These are phyloP conservation scores for Cheilinus undulatus DNA, from an alignment of 2,113 vertebrate species.

Conservation along the genomic window DNA sequence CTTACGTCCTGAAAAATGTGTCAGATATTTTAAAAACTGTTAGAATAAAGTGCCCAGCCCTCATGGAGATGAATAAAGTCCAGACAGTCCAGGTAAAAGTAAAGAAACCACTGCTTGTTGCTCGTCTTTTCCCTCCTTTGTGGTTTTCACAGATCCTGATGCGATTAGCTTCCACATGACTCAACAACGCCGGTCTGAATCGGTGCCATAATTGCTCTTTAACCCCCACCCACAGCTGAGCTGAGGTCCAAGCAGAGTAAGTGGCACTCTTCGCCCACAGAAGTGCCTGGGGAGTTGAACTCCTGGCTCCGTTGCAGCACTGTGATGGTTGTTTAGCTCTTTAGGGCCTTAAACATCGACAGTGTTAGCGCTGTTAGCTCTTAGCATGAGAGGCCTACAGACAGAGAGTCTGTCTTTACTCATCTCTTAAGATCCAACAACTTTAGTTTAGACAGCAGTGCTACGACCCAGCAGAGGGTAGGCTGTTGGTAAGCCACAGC, in stretches of 20 bases:
- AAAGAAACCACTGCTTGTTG: neutral
- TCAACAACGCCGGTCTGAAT: neutral
- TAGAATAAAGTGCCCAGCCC: too few relatives aligned
- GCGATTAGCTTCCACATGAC: slow-evolving; percentile 7
- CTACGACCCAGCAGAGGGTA: slow-evolving; percentile 94
- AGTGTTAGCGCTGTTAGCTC: neutral
- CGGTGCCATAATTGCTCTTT: neutral
- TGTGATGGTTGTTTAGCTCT: slow-evolving; percentile 7
- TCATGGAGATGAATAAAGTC: slow-evolving; percentile 2
- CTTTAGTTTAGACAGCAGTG: slow-evolving; percentile 88
- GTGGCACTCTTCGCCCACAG: slow-evolving; percentile 1
- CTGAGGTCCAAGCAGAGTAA: neutral
- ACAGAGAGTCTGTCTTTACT: slow-evolving; percentile 12
- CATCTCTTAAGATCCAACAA: neutral
- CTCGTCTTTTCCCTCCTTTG: neutral
- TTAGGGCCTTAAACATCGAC: slow-evolving; percentile 6
- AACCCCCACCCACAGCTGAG: neutral
- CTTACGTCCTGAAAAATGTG: too few relatives aligned
- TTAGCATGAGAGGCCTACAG: neutral
- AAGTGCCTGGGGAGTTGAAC: neutral
- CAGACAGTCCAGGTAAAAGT: slow-evolving; percentile 19
- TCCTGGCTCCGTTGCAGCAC: neutral
- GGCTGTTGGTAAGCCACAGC: slow-evolving; percentile 90
- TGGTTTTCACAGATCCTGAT: neutral
- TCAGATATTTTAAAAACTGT: too few relatives aligned